These are phyloP conservation scores for Globodera ellingtonae DNA, from an alignment of 1,140 invertebrate species.

Conservation along the genomic window DNA sequence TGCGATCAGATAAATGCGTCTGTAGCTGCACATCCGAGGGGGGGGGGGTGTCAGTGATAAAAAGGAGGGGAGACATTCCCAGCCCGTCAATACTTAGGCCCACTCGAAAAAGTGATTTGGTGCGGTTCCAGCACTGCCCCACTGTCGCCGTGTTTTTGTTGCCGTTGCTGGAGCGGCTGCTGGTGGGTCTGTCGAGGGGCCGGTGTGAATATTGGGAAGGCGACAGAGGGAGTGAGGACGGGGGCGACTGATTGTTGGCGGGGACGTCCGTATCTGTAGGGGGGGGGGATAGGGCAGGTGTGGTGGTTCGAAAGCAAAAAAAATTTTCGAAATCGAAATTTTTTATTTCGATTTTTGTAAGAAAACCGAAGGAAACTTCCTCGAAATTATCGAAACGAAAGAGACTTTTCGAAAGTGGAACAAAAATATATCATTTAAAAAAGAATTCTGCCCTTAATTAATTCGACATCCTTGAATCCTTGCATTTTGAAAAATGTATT, in stretches of 20 bases:
- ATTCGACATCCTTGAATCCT: too few species aligned
- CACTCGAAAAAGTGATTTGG: conserved; percentile 14
- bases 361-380: too few species aligned
- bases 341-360: too few species aligned
- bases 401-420: too few species aligned
- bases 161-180: not conserved
- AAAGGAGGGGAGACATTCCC: not conserved
- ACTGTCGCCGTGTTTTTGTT: conserved; percentile 9
- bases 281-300: not conserved
- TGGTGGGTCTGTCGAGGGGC: conserved; percentile 24
- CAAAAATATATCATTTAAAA: too few species aligned
- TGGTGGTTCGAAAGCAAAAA: too few species aligned
- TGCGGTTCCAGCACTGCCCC: not conserved
- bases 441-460: too few species aligned
- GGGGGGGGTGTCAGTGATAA: not conserved
- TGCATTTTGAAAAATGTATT: too few species aligned
- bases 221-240: not conserved
- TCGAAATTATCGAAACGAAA: too few species aligned
- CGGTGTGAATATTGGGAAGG: conserved; percentile 14
- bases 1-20: conserved; percentile 29
- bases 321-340: too few species aligned
- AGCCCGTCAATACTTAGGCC: conserved; percentile 8
- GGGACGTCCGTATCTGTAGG: conserved; percentile 3
- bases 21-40: conserved; percentile 22
- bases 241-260: conserved; percentile 3